These are phyloP conservation scores for Cyprinodon brontotheroides DNA, from an alignment of 2,113 vertebrate species.

Conservation along the genomic window DNA sequence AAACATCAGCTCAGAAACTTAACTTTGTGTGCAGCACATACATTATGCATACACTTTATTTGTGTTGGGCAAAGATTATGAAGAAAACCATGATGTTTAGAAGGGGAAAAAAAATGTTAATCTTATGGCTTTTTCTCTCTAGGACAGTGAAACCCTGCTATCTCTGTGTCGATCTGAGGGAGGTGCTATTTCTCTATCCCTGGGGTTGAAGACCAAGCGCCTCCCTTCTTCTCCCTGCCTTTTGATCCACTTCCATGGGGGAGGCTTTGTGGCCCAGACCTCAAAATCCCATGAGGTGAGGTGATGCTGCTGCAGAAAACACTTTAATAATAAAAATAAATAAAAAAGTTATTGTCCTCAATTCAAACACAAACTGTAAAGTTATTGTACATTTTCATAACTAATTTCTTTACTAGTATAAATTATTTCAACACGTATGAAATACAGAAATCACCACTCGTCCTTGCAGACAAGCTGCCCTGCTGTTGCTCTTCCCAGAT, in stretches of 20 bases:
- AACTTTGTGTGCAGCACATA: constrained; percentile 22
- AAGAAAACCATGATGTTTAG: not conserved
- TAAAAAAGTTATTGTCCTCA: not conserved
- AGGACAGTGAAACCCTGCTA: constrained; percentile 86
- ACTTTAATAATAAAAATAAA: not conserved
- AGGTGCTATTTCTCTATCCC: constrained; percentile 78
- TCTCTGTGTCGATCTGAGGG: constrained; percentile 82
- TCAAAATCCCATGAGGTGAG: constrained; percentile 90
- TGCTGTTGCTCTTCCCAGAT: constrained; percentile 10
- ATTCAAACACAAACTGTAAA: not conserved
- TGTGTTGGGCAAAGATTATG: not conserved
- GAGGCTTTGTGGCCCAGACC: constrained; percentile 92
- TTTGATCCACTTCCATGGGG: constrained; percentile 88
- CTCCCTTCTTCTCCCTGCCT: constrained; percentile 81
- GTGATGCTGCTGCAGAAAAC: not conserved
- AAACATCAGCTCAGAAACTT: constrained; percentile 22
- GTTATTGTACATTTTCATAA: not conserved
- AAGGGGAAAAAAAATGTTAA: not conserved
- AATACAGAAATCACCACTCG: not conserved
- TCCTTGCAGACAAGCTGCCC: not conserved
- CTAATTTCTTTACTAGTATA: not conserved
- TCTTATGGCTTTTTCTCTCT: not conserved
- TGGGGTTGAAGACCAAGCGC: constrained; percentile 78
- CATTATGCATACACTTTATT: constrained; percentile 1
- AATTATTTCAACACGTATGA: not conserved